Evolutionary conservation across 2,797 vertebrate species (phyloP).

Genomic region (Bovichtus variegatus): DNA sequence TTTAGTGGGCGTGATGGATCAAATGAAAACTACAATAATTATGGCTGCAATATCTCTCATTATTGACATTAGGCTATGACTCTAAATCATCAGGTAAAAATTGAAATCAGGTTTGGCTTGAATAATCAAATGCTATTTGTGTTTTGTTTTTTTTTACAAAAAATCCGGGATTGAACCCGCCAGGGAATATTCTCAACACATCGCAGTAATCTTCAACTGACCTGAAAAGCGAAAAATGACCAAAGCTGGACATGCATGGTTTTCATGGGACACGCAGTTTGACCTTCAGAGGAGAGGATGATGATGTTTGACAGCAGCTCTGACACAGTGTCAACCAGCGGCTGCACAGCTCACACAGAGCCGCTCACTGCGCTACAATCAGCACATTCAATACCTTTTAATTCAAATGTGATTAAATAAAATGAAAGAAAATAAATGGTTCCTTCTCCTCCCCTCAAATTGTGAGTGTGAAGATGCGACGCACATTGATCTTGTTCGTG

Average conservation of each 20-base stretch:
- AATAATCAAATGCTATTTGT: background rate
- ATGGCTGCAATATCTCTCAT: background rate
- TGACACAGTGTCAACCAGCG: background rate
- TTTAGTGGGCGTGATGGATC: background rate
- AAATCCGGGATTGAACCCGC: background rate
- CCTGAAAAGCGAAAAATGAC: background rate
- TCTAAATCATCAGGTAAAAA: background rate
- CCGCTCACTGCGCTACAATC: background rate
- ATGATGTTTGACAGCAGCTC: background rate
- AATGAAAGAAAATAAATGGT: background rate
- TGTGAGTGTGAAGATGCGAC: background rate
- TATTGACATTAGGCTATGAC: background rate
- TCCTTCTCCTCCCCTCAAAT: no score
- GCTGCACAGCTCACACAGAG: background rate
- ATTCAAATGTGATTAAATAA: background rate
- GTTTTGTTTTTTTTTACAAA: background rate
- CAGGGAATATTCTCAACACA: background rate
- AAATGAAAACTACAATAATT: background rate
- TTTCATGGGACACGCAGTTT: background rate
- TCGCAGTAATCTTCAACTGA: background rate
- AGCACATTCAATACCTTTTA: background rate
- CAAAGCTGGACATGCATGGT: background rate
- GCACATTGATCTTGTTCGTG: background rate
- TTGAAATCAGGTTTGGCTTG: background rate
- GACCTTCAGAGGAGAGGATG: slow-evolving; percentile 6